These are phyloP conservation scores for Machimus rusticus DNA, from an alignment of 2,888 invertebrate species.

Conservation along the genomic window DNA sequence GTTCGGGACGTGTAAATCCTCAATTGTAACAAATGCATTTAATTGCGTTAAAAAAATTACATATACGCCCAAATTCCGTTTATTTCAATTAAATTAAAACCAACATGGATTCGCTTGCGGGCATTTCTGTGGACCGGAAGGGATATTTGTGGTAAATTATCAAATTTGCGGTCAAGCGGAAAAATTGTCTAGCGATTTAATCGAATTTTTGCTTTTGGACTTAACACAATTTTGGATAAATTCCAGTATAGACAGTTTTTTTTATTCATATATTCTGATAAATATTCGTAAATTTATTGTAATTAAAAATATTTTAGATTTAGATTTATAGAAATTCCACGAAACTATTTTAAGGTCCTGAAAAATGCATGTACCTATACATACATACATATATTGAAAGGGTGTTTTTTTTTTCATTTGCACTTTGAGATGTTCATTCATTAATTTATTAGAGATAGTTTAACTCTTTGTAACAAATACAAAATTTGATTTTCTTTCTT, in stretches of 20 bases:
- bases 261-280: background rate
- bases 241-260: background rate
- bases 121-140: background rate
- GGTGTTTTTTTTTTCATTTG: no score
- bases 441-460: no score
- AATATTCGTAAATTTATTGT: no score
- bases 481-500: no score
- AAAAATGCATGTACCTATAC: no score
- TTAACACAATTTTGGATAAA: background rate
- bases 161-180: background rate
- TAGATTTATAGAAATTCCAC: no score
- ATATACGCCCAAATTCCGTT: background rate
- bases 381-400: no score
- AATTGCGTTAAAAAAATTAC: background rate
- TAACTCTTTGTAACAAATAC: no score
- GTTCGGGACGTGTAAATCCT: background rate
- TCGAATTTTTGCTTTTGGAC: background rate
- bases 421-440: no score
- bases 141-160: background rate
- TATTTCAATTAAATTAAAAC: background rate
- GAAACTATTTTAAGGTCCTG: no score
- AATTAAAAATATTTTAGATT: no score
- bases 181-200: background rate
- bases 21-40: background rate
- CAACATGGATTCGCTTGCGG: background rate